phyloP scores from a whole-genome alignment of 1,140 invertebrate species.

The Drosophila miranda region DNA sequence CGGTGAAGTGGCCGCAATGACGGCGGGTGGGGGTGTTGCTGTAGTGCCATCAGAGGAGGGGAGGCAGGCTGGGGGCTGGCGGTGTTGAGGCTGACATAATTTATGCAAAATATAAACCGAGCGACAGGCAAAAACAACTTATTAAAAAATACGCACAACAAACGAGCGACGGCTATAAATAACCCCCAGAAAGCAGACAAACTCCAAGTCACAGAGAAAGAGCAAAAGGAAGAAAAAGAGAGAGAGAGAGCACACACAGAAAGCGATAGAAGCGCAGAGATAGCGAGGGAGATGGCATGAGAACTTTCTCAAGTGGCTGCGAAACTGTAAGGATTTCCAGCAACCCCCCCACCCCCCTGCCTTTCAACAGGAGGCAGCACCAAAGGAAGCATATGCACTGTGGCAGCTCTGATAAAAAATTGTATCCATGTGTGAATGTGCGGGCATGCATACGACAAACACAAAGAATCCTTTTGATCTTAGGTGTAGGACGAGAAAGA shows the following conservation, averaged over 20 bases:
- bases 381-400: constrained; percentile 34
- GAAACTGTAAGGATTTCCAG: constrained; percentile 49
- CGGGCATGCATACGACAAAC: too few species aligned
- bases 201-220: constrained; percentile 6
- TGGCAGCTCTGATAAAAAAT: constrained; percentile 11
- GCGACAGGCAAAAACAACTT: constrained; percentile 70
- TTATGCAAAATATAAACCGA: constrained; percentile 75
- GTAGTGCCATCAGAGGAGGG: neutral
- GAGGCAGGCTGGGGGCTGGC: neutral
- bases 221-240: neutral
- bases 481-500: too few species aligned
- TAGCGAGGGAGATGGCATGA: neutral
- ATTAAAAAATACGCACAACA: constrained; percentile 64
- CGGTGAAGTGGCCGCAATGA: neutral
- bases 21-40: neutral
- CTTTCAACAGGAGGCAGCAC: constrained; percentile 4
- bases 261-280: neutral
- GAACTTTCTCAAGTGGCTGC: constrained; percentile 55
- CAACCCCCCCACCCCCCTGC: neutral
- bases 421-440: too few species aligned
- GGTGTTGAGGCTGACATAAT: constrained; percentile 61
- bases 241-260: neutral
- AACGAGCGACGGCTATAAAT: constrained; percentile 75
- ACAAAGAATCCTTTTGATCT: too few species aligned
- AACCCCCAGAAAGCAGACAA: constrained; percentile 21